Percentiles rank a stretch among this genome's conserved stretches.
Conservation (phyloP, 1,140 invertebrate genomes). For the Halictus rubicundus region DNA sequence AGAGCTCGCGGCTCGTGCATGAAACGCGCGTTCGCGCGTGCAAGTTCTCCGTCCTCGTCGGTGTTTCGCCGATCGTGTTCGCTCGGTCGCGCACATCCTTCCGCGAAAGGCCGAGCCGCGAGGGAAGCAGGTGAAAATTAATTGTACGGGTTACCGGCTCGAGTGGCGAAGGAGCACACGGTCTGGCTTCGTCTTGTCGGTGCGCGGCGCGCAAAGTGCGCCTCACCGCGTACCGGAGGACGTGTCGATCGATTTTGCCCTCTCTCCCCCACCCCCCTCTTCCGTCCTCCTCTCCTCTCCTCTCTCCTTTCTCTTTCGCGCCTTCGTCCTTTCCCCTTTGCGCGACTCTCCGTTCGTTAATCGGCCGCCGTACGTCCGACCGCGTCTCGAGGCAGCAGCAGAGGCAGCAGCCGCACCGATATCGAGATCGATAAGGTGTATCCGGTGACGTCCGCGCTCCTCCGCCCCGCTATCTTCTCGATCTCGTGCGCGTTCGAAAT, state of each 20-base stretch:
- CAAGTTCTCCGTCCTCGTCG: not conserved
- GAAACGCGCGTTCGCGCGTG: slow-evolving; percentile 12
- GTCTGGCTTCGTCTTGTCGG: slow-evolving; percentile 38
- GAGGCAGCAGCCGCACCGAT: slow-evolving; percentile 21
- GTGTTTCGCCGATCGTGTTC: not conserved
- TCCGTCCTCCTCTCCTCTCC: slow-evolving; percentile 3
- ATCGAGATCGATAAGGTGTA: slow-evolving; percentile 55
- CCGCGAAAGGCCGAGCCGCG: slow-evolving; percentile 62
- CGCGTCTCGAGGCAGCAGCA: slow-evolving; percentile 35
- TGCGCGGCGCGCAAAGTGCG: slow-evolving; percentile 59
- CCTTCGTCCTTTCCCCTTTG: slow-evolving; percentile 49
- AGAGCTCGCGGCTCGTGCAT: not conserved
- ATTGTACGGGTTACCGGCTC: slow-evolving; percentile 70
- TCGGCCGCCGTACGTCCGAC: slow-evolving; percentile 64
- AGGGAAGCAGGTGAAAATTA: slow-evolving; percentile 76
- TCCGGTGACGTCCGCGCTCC: slow-evolving; percentile 37
- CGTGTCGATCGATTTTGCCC: slow-evolving; percentile 76
- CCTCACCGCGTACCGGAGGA: slow-evolving; percentile 63
- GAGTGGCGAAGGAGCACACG: slow-evolving; percentile 54
- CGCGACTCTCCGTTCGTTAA: slow-evolving; percentile 72
- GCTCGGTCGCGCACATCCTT: slow-evolving; percentile 31
- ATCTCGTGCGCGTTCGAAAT: slow-evolving; percentile 50
- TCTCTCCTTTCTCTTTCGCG: slow-evolving; percentile 47
- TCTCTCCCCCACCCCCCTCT: slow-evolving; percentile 22
- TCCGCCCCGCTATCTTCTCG: slow-evolving; percentile 40